Conservation (phyloP, 1,140 invertebrate species). For the Nilaparvata lugens region DNA sequence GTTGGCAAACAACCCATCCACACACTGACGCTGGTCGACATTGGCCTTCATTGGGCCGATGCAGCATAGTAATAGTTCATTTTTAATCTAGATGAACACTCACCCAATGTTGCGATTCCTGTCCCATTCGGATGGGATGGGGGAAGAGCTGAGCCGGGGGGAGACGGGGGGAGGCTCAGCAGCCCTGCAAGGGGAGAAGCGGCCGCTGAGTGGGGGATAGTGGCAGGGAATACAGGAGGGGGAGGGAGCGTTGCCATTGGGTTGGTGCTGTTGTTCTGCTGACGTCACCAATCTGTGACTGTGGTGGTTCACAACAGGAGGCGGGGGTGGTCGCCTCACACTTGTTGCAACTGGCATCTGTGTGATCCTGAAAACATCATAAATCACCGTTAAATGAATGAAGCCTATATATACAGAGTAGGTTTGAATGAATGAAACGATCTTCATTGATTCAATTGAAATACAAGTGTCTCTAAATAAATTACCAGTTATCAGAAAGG, state of each 20-base stretch:
- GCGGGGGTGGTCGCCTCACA: slow-evolving; percentile 24
- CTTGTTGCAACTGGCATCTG: slow-evolving; percentile 27
- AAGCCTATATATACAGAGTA: too few relatives aligned
- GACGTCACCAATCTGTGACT: slow-evolving; percentile 12
- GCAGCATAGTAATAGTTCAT: too few relatives aligned
- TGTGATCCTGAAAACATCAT: slow-evolving; percentile 16
- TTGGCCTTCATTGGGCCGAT: too few relatives aligned
- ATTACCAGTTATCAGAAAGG: too few relatives aligned
- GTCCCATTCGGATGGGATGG: slow-evolving; percentile 9
- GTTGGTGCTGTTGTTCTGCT: neutral
- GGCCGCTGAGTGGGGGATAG: slow-evolving; percentile 4
- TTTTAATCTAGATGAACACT: too few relatives aligned
- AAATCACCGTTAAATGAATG: too few relatives aligned
- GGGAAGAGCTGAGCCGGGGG: neutral
- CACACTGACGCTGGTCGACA: too few relatives aligned
- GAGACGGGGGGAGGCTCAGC: slow-evolving; percentile 13
- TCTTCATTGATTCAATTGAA: too few relatives aligned
- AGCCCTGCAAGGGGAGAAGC: slow-evolving; percentile 10
- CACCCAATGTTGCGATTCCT: slow-evolving; percentile 4
- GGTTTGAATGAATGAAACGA: too few relatives aligned
- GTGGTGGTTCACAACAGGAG: slow-evolving; percentile 21
- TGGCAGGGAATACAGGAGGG: neutral
- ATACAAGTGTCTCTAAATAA: too few relatives aligned
- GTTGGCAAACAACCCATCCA: too few relatives aligned
- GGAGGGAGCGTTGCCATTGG: neutral